Base-by-base conservation (phyloP, 1,140 invertebrate species). In the Aphidius gifuensis region DNA sequence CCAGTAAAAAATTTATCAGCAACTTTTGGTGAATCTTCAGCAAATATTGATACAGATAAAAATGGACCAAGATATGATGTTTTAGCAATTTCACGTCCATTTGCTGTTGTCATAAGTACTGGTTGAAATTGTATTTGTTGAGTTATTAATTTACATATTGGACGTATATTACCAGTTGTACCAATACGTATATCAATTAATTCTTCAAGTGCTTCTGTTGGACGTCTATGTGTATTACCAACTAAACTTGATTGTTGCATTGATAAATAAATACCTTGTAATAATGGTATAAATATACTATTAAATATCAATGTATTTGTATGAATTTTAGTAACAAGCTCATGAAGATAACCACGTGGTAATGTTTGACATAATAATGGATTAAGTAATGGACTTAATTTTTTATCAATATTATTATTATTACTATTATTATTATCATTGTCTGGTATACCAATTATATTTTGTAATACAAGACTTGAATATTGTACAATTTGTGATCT, bases 11-110 rank as follows among this genome's bases (percentile, higher is more conserved):
- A 86, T 71, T 87, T 83, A 62, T 86, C 85, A 0, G 89, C 90
- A 9, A 94, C 85, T 68, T 88, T 88, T 0, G 90, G 87, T 74
- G 95, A 92, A 76, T 98, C 96, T 76, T 97, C 94, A 42, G 92
- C 93, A 76, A 97, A 97, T 0, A 96, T 84, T 0, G 94, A 96
- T 0, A 97, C 85, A 8, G 87, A 87, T 38, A 98, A 82, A 74
- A 98, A 97, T 0, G 94, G 92, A 32, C 94, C 94, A 1, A 98
- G 83, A 68, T 89, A 95, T 42, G 92, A 91, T 5, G 89, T 87
- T 58, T 87, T 86, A 1, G 91, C 87, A 38, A 97, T 82, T 76
- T 97, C 94, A n/a, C 91, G 81, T 0, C 93, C 93, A 0, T 82
- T 83, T 1, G 87, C 88, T 38, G 85, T 85, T 0, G 91, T 88